Percentiles rank a stretch among this genome's conserved stretches.
These are phyloP conservation scores for Tricholauxania praeusta DNA, from an alignment of 2,888 invertebrate species.

Conservation along the genomic window DNA sequence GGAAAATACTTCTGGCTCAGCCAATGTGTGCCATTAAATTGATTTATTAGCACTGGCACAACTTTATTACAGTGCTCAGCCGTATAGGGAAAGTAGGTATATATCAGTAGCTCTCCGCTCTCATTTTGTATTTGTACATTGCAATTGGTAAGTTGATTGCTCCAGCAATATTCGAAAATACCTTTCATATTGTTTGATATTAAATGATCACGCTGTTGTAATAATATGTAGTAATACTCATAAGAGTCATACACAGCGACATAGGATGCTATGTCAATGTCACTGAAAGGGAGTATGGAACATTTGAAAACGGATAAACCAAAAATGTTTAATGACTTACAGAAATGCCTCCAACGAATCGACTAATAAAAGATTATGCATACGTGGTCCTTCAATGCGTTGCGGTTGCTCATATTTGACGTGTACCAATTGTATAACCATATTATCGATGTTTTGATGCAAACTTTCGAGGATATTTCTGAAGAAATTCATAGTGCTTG, in stretches of 20 bases:
- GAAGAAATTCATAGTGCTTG: slow-evolving; percentile 49
- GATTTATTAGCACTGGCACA: slow-evolving; percentile 48
- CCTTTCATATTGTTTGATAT: slow-evolving; percentile 51
- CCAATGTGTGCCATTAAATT: slow-evolving; percentile 48
- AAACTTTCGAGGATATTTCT: slow-evolving; percentile 50
- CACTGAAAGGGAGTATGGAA: slow-evolving; percentile 37
- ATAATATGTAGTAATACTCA: slow-evolving; percentile 59
- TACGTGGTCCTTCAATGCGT: slow-evolving; percentile 35
- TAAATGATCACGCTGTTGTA: slow-evolving; percentile 52
- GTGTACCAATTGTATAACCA: slow-evolving; percentile 51
- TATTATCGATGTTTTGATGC: slow-evolving; percentile 50
- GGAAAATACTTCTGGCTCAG: slow-evolving; percentile 50
- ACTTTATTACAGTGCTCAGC: slow-evolving; percentile 45
- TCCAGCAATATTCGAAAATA: slow-evolving; percentile 59
- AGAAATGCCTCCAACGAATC: slow-evolving; percentile 58
- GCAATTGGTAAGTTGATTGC: slow-evolving; percentile 57
- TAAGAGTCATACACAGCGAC: slow-evolving; percentile 52
- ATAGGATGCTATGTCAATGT: slow-evolving; percentile 52
- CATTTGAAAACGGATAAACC: background rate
- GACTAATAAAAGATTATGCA: slow-evolving; percentile 43
- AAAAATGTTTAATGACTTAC: slow-evolving; percentile 41
- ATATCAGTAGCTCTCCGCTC: slow-evolving; percentile 54
- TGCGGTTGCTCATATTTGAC: slow-evolving; percentile 28
- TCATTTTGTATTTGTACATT: slow-evolving; percentile 57
- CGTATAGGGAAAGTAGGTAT: slow-evolving; percentile 57